A percentile compares a stretch with the other conserved stretches of the same genome.
These are phyloP conservation scores for Pterois miles DNA, from an alignment of 2,797 vertebrate genomes.

Conservation along the genomic window DNA sequence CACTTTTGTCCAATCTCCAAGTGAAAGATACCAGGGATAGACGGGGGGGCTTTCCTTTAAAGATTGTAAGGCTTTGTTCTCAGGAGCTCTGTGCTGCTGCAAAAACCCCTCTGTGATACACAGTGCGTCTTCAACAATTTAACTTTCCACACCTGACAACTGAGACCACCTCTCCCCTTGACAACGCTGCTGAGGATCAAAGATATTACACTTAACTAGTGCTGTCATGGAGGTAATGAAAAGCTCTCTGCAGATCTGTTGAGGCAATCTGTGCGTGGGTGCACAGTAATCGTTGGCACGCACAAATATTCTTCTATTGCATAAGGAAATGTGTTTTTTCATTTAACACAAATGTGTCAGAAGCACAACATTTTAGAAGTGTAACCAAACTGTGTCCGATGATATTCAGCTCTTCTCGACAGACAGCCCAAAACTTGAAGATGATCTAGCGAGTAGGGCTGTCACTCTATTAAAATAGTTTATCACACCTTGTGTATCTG, in stretches of 20 bases:
- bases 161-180: slow-evolving; percentile 22
- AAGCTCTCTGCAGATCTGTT: slow-evolving; percentile 15
- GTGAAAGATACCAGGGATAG: slow-evolving; percentile 13
- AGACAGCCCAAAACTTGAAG: neutral
- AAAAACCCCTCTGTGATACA: neutral
- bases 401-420: neutral
- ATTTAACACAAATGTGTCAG: slow-evolving; percentile 3
- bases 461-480: no score
- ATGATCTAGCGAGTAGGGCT: neutral
- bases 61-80: slow-evolving; percentile 34
- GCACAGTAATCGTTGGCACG: slow-evolving; percentile 7
- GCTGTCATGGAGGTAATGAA: neutral
- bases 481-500: no score
- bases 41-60: neutral
- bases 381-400: neutral
- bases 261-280: slow-evolving; percentile 42
- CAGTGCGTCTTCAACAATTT: neutral
- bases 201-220: neutral
- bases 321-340: slow-evolving; percentile 5
- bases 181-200: slow-evolving; percentile 31
- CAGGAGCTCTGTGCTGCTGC: neutral
- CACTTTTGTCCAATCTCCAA: slow-evolving; percentile 1
- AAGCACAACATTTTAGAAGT: neutral
- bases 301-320: slow-evolving; percentile 21
- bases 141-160: slow-evolving; percentile 5